Base-by-base conservation (phyloP, 1,140 invertebrate species). In the Paraescarpia echinospica region DNA sequence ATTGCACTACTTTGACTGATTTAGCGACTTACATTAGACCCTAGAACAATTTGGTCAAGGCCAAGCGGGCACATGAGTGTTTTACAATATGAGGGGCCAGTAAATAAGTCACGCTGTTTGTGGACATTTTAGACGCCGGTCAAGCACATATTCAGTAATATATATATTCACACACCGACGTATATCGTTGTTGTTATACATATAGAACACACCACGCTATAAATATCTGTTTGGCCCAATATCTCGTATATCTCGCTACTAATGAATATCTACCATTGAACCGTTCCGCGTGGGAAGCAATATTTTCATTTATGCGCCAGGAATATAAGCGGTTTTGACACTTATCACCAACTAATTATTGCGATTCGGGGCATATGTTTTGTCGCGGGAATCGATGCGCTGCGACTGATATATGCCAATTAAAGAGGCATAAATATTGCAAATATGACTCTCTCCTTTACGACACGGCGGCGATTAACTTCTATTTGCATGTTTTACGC, bases 361-460 rank as follows among this genome's bases (percentile, higher is more conserved):
- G 59, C 59, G 59, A 77, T 77, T 77, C 59, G 59, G 18, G 8
- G 59, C 22, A 77, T 18, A 77, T 77, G 59, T 77, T 77, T 77
- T 77, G 59, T 77, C 59, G 59, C 18, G 59, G 22, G 18, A 77
- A 27, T 77, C 59, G 59, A 77, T 77, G 59, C 27, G 14, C 22
- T 77, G 59, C 59, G 59, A 77, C 59, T 31, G 59, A 77, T 77
- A 31, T 77, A 77, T 77, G 59, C 59, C 8, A 77, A 77, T 77
- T 77, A 77, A 77, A 77, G 59, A 77, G 59, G 59, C 59, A 77
- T 77, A 77, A 77, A 77, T 77, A 77, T 77, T 77, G 59, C 59
- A 77, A 77, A 77, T 77, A 77, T 77, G 22, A 18, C 59, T 77
- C 18, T 77, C 2, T 77, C 59, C 59, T 77, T 27, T 77, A 77